Base-by-base conservation (phyloP, 2,113 vertebrate genomes). In the Ursus arctos region DNA sequence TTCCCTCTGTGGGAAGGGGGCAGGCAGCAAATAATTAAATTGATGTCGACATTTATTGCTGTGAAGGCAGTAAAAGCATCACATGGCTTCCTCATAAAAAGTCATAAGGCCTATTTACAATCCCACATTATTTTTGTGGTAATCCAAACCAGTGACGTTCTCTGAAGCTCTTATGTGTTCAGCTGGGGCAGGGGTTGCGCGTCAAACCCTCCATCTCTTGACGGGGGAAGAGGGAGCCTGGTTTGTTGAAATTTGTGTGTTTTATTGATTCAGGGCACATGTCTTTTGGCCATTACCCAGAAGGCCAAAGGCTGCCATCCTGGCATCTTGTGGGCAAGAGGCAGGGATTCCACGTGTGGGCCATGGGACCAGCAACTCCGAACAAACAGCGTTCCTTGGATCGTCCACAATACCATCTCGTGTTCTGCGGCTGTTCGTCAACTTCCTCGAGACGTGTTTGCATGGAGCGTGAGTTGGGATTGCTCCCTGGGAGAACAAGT, bases 221-320 rank as follows among this genome's bases (percentile, higher is more conserved):
- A 18, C 0, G 61, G 69, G 55, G 63, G n/a, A 11, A 26, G 14
- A 49, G 67, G 65, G 19, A 79, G 19, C 55, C 76, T 63, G 22
- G 10, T 26, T 80, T 72, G 36, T 65, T 72, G 40, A 71, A 47
- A 40, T 72, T 53, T 19, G 0, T 40, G 53, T 49, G 21, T 87
- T 92, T 80, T 90, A 55, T 9, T 90, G 92, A 74, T 93, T 92
- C 85, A 95, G 95, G 88, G 94, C 88, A 95, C 84, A 96, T 61
- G 6, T 4, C 95, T 90, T 74, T 91, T 94, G 97, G 63, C 95
- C 28, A 4, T 24, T 76, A 49, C 67, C 74, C 93, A 40, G 59
- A 82, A 96, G 89, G 96, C 97, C 97, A 93, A 79, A 85, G 74
- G 95, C 61, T 89, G 0, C 82, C 92, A 40, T 80, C 67, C 63